Evolutionary conservation across 2,888 invertebrate genomes (phyloP).

Genomic region (Tetanocera ferruginea): DNA sequence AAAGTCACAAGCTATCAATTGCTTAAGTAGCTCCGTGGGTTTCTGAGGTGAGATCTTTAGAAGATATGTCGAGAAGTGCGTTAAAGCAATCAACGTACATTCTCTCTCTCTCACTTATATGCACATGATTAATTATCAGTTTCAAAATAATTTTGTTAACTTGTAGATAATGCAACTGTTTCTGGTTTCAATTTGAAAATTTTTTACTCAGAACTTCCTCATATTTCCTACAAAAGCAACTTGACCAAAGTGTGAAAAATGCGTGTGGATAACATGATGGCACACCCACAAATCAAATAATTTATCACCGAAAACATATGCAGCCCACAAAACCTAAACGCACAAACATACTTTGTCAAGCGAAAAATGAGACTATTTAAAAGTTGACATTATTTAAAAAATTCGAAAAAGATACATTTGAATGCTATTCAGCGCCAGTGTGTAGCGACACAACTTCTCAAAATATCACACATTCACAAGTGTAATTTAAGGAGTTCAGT

Average conservation of each 20-base stretch:
- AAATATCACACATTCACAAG: conserved; percentile 35
- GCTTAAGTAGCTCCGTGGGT: neutral
- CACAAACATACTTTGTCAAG: conserved; percentile 10
- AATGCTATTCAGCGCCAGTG: neutral
- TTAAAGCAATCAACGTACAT: neutral
- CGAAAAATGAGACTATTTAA: neutral
- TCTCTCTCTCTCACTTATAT: neutral
- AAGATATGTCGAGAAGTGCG: neutral
- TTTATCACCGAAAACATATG: conserved; percentile 70
- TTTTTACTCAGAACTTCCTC: neutral
- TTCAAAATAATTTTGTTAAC: neutral
- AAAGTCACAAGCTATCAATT: conserved; percentile 12
- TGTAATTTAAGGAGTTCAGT: conserved; percentile 37
- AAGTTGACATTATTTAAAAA: neutral
- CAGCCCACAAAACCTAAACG: conserved; percentile 63
- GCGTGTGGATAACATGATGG: conserved; percentile 61
- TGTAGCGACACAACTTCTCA: conserved; percentile 32
- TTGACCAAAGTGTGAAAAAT: conserved; percentile 66
- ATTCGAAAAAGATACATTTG: conserved; percentile 23
- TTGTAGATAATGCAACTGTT: neutral
- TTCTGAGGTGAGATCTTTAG: conserved; percentile 3
- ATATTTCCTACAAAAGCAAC: neutral
- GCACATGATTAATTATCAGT: neutral
- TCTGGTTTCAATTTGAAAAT: neutral
- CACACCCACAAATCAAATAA: conserved; percentile 64